These are phyloP conservation scores for Darevskia mixta DNA, from an alignment of 2,797 vertebrate genomes.

Conservation along the genomic window DNA sequence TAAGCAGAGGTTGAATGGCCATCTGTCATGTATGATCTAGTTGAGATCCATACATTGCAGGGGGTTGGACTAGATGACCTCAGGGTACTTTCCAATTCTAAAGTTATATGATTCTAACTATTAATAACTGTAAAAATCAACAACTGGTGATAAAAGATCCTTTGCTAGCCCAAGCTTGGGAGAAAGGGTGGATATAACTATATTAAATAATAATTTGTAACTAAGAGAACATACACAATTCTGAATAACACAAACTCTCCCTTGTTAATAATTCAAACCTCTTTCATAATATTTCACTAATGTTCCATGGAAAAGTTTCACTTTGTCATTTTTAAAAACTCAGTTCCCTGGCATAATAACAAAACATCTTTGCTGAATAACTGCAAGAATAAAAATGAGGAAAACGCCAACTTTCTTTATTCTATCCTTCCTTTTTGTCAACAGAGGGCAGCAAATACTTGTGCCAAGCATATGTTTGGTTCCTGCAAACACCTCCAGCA, in stretches of 20 bases:
- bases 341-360: background rate
- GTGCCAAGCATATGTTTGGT: background rate
- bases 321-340: background rate
- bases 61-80: too few species aligned
- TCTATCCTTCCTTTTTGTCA: conserved; percentile 2
- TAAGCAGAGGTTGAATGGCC: too few species aligned
- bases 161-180: background rate
- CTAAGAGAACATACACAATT: background rate
- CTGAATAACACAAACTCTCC: background rate
- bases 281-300: background rate
- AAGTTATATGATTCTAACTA: background rate
- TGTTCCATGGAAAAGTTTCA: background rate
- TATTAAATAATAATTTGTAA: background rate
- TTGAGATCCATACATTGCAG: too few species aligned
- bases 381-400: accelerated
- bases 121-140: background rate
- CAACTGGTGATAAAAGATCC: background rate
- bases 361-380: accelerated
- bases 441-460: conserved; percentile 72
- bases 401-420: accelerated
- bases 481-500: accelerated
- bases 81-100: too few species aligned
- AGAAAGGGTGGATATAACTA: too few species aligned
- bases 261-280: background rate
- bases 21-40: too few species aligned